These are phyloP conservation scores for Parthenolecanium corni DNA, from an alignment of 2,888 invertebrate genomes.

Conservation along the genomic window DNA sequence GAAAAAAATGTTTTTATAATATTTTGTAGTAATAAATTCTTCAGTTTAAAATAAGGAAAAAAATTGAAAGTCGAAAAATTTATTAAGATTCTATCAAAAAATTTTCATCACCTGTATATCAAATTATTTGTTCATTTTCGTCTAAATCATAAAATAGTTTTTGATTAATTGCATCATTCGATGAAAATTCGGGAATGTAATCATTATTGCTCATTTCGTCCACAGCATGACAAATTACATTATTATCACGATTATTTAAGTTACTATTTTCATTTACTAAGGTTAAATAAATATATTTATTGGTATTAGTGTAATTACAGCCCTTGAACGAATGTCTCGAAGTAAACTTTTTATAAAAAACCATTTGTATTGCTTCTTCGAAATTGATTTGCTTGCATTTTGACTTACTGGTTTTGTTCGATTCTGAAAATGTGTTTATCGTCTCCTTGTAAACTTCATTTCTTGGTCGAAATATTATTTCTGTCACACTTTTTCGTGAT, in stretches of 20 bases:
- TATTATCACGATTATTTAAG: slow-evolving; percentile 17
- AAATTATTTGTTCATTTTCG: slow-evolving; percentile 24
- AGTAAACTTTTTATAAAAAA: slow-evolving; percentile 20
- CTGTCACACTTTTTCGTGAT: slow-evolving; percentile 15
- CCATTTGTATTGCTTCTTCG: slow-evolving; percentile 19
- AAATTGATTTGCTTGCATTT: slow-evolving; percentile 16
- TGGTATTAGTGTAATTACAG: slow-evolving; percentile 21
- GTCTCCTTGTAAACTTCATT: slow-evolving; percentile 11
- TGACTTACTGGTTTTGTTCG: not conserved
- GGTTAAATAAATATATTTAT: slow-evolving; percentile 25
- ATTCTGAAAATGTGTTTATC: slow-evolving; percentile 8
- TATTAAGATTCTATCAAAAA: not conserved
- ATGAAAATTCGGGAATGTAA: slow-evolving; percentile 8
- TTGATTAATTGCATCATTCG: not conserved
- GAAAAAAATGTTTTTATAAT: too few relatives aligned
- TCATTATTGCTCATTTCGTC: not conserved
- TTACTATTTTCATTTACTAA: slow-evolving; percentile 15
- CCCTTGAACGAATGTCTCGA: slow-evolving; percentile 20
- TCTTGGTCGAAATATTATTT: slow-evolving; percentile 7
- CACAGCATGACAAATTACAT: slow-evolving; percentile 7
- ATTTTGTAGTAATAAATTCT: too few relatives aligned
- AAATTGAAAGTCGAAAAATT: not conserved
- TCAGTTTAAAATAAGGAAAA: too few relatives aligned
- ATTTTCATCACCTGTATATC: not conserved
- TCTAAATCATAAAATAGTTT: slow-evolving; percentile 12